Percentiles rank a stretch among this genome's conserved stretches.
Evolutionary conservation across 2,797 vertebrate genomes (phyloP).

Genomic region (Gymnoscopelus braueri): DNA sequence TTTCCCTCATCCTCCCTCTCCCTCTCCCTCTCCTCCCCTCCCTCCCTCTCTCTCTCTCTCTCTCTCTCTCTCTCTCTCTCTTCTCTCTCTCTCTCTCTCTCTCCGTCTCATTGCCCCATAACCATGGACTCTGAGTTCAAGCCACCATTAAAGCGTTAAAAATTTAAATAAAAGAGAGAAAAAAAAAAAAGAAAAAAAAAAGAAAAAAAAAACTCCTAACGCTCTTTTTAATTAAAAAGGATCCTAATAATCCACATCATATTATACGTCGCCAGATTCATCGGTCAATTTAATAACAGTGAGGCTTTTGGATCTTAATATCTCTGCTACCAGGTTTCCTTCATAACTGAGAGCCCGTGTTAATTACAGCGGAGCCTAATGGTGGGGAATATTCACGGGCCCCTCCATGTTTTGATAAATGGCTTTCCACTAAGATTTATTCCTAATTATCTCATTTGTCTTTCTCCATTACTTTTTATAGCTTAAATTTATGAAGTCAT

Average conservation of each 20-base stretch:
- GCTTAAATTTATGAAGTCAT: constrained; percentile 99
- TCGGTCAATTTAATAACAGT: constrained; percentile 90
- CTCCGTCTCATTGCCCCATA: constrained; percentile 78
- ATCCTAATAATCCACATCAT: constrained; percentile 90
- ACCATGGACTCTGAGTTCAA: constrained; percentile 81
- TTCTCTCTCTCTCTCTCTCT: constrained; percentile 42
- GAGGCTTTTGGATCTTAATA: constrained; percentile 90
- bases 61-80: constrained; percentile 32
- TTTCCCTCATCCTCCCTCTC: constrained; percentile 42
- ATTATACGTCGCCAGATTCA: constrained; percentile 88
- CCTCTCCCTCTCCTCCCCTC: neutral
- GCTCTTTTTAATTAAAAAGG: constrained; percentile 90
- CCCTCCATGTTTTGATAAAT: constrained; percentile 98
- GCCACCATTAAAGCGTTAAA: constrained; percentile 87
- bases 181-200: constrained; percentile 31
- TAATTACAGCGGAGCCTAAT: constrained; percentile 96
- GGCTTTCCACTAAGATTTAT: constrained; percentile 98
- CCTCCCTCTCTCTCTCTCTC: neutral
- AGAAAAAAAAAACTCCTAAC: constrained; percentile 76
- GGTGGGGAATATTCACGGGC: constrained; percentile 95
- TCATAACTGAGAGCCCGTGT: constrained; percentile 91
- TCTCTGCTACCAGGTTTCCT: constrained; percentile 84
- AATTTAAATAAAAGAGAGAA: constrained; percentile 78
- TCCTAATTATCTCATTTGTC: constrained; percentile 99
- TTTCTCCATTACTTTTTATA: constrained; percentile 99